Conservation (phyloP, 2,888 invertebrate species). For the Ophion slaviceki region DNA sequence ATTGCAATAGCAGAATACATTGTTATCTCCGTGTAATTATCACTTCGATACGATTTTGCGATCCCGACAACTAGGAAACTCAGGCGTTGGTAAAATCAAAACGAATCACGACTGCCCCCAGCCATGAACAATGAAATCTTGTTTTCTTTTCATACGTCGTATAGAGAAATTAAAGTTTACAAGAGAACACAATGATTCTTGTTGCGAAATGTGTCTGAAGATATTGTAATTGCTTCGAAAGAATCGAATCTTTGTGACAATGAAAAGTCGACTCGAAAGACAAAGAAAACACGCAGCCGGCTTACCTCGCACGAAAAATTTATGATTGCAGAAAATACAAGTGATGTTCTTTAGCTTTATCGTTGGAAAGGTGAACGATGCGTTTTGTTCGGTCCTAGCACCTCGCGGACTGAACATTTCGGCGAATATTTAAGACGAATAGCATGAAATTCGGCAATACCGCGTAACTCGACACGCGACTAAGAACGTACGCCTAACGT, state of each 20-base stretch:
- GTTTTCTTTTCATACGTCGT: not conserved
- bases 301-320: constrained; percentile 74
- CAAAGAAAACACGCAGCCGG: constrained; percentile 11
- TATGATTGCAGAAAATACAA: constrained; percentile 73
- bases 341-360: constrained; percentile 71
- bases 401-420: constrained; percentile 34
- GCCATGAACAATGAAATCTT: not conserved
- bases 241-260: constrained; percentile 1
- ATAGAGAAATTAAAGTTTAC: not conserved
- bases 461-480: not conserved
- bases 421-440: not conserved
- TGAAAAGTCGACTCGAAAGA: constrained; percentile 28
- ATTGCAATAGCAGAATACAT: no score
- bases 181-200: not conserved
- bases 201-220: constrained; percentile 1
- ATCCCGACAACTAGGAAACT: no score
- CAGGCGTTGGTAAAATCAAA: no score
- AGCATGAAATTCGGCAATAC: not conserved
- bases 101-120: no score
- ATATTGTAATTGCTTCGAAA: not conserved
- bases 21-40: no score
- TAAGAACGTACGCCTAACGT: not conserved
- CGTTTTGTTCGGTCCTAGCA: not conserved
- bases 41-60: no score
- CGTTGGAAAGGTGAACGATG: constrained; percentile 57